Percentiles rank a stretch among this genome's conserved stretches.
phyloP scores from a whole-genome alignment of 2,888 invertebrate genomes.

The Cartodere bifasciata region DNA sequence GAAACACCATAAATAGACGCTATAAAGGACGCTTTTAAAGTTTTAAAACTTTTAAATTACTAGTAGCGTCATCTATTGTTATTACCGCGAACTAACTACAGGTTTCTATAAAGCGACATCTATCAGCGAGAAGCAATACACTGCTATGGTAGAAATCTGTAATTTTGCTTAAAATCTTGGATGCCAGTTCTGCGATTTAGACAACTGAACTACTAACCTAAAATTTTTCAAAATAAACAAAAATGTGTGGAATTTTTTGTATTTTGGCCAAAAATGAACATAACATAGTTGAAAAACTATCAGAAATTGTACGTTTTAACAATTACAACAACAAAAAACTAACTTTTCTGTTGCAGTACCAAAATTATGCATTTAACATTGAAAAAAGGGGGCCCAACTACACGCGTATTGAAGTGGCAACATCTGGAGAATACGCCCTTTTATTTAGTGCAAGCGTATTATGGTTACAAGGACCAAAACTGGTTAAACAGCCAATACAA shows the following conservation, averaged over 20 bases:
- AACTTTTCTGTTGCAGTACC: constrained; percentile 20
- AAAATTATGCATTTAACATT: constrained; percentile 28
- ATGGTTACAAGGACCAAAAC: constrained; percentile 66
- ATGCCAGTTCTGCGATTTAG: too few relatives aligned
- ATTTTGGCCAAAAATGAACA: constrained; percentile 14
- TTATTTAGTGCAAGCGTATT: constrained; percentile 47
- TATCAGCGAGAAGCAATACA: too few relatives aligned
- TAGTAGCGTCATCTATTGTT: too few relatives aligned
- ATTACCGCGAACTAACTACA: too few relatives aligned
- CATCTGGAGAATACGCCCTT: constrained; percentile 17
- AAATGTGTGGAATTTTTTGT: constrained; percentile 28
- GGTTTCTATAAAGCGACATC: too few relatives aligned
- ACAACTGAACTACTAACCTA: too few relatives aligned
- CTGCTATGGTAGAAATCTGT: too few relatives aligned
- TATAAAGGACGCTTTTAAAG: too few relatives aligned
- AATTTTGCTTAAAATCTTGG: too few relatives aligned
- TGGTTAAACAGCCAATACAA: constrained; percentile 57
- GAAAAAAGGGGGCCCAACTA: constrained; percentile 47
- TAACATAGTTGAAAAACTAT: constrained; percentile 6
- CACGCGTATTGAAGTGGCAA: constrained; percentile 15
- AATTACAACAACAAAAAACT: not conserved
- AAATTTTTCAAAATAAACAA: constrained; percentile 3
- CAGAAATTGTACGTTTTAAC: constrained; percentile 9
- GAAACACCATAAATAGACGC: too few relatives aligned
- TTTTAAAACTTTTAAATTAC: too few relatives aligned